These are phyloP conservation scores for Sorex maritimensis DNA, from an alignment of 2,797 vertebrate genomes.

Conservation along the genomic window DNA sequence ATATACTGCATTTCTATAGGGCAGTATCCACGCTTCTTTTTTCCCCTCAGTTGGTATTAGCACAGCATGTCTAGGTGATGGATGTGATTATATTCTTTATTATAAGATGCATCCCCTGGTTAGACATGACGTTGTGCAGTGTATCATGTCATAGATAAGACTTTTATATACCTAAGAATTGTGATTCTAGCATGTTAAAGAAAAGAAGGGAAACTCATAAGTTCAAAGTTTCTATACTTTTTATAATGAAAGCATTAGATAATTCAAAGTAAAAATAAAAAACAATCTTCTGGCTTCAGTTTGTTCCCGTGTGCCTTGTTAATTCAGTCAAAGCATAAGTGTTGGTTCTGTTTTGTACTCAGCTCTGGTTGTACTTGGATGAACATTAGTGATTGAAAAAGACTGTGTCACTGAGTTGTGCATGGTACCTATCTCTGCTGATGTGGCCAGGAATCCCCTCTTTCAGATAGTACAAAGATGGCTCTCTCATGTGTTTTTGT, in stretches of 20 bases:
- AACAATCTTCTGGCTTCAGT: not conserved
- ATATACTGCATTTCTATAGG: too few species aligned
- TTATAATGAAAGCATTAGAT: not conserved
- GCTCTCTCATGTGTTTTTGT: not conserved
- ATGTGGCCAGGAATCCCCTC: not conserved
- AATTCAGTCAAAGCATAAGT: not conserved
- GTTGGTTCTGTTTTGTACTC: not conserved
- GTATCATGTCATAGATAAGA: not conserved
- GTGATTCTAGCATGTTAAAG: slow-evolving; percentile 27
- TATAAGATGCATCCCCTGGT: not conserved
- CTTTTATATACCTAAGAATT: slow-evolving; percentile 16
- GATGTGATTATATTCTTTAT: not conserved
- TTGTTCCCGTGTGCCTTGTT: not conserved
- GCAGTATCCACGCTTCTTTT: not conserved
- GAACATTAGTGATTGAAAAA: not conserved
- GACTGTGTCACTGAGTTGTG: slow-evolving; percentile 3
- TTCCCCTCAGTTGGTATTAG: not conserved
- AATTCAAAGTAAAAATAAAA: slow-evolving; percentile 46
- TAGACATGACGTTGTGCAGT: not conserved
- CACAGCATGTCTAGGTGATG: not conserved
- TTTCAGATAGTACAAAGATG: slow-evolving; percentile 14
- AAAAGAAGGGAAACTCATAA: slow-evolving; percentile 25
- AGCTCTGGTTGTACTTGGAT: not conserved
- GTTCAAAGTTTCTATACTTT: not conserved
- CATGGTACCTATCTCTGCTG: not conserved